These are phyloP conservation scores for Pelusios castaneus DNA, from an alignment of 2,113 vertebrate genomes.

Conservation along the genomic window DNA sequence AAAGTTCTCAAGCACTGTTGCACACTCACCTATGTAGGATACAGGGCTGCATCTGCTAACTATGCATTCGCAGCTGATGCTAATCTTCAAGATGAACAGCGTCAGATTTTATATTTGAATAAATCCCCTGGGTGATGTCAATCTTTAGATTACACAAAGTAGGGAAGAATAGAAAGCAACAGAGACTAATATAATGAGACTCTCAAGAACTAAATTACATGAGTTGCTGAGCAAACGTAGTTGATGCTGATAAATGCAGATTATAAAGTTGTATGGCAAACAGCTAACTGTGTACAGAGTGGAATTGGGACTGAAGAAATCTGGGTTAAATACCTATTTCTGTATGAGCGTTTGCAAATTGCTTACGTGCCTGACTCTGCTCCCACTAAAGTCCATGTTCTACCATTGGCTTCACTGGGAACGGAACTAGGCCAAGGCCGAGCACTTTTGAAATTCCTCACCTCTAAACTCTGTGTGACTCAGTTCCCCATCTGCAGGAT, in stretches of 20 bases:
- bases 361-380: background rate
- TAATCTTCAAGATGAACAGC: background rate
- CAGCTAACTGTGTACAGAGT: background rate
- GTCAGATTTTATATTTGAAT: background rate
- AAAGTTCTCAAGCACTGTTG: background rate
- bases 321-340: background rate
- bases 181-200: slow-evolving; percentile 1
- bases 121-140: background rate
- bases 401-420: background rate
- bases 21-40: background rate
- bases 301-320: background rate
- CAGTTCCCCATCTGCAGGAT: background rate
- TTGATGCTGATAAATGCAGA: background rate
- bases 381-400: background rate
- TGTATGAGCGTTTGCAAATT: background rate
- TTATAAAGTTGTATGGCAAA: slow-evolving; percentile 17
- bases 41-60: background rate
- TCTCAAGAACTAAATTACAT: slow-evolving; percentile 1
- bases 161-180: background rate
- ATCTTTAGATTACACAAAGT: background rate
- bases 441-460: background rate
- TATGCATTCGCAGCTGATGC: background rate
- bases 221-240: background rate
- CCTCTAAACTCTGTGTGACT: background rate
- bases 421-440: background rate